Evolutionary conservation across 1,140 invertebrate species (phyloP).

Genomic region (Neodiprion fabricii): DNA sequence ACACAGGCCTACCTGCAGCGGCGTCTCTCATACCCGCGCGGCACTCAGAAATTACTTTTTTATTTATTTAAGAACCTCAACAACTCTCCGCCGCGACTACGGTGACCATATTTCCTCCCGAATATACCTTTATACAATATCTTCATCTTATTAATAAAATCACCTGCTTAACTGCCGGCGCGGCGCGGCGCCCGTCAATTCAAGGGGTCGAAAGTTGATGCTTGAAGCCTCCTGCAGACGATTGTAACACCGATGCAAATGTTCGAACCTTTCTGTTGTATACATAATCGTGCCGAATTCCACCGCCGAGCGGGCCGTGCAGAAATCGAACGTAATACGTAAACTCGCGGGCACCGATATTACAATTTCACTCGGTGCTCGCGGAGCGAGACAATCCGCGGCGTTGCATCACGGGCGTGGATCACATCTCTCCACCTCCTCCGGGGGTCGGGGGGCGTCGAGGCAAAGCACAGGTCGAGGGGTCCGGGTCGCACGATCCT

Average conservation of each 20-base stretch:
- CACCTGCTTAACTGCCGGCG: too few relatives aligned
- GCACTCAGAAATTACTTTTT: background rate
- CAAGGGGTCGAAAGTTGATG: too few relatives aligned
- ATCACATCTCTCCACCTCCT: background rate
- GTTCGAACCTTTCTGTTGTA: too few relatives aligned
- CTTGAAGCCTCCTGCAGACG: too few relatives aligned
- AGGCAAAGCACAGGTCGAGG: slow-evolving; percentile 34
- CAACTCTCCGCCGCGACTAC: background rate
- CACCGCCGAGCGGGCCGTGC: too few relatives aligned
- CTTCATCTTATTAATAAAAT: too few relatives aligned
- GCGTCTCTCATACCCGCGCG: background rate
- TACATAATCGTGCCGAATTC: too few relatives aligned
- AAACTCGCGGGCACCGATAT: background rate
- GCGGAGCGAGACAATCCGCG: background rate
- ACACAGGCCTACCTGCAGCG: background rate
- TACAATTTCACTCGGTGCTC: background rate
- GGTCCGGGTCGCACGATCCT: slow-evolving; percentile 62
- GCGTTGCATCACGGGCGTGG: slow-evolving; percentile 4
- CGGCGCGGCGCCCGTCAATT: too few relatives aligned
- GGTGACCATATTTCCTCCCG: background rate
- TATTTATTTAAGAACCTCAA: background rate
- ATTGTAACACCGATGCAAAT: too few relatives aligned
- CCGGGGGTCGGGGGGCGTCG: background rate
- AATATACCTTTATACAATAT: too few relatives aligned
- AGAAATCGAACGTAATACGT: background rate